Evolutionary conservation across 2,797 vertebrate genomes (phyloP).

Genomic region (Denticeps clupeoides): DNA sequence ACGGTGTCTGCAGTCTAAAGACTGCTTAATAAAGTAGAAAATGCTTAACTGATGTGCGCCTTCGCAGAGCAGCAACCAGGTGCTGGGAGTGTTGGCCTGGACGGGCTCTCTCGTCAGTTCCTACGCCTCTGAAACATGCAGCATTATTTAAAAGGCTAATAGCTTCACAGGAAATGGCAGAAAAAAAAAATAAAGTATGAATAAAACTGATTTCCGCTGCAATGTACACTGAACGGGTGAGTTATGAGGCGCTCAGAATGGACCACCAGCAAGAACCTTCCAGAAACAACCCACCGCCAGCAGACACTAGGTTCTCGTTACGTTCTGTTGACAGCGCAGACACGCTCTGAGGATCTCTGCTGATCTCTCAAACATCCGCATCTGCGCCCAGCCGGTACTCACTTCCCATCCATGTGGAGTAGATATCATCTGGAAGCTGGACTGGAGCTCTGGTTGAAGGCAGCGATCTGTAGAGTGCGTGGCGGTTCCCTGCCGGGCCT

Average conservation of each 20-base stretch:
- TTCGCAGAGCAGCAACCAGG: conserved; percentile 30
- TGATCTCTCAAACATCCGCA: conserved; percentile 14
- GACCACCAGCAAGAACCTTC: conserved; percentile 18
- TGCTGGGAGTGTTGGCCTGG: conserved; percentile 28
- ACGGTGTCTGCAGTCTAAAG: conserved; percentile 35
- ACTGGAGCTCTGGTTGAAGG: neutral
- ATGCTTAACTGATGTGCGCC: conserved; percentile 38
- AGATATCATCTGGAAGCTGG: neutral
- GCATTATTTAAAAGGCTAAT: conserved; percentile 37
- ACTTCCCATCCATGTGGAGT: conserved; percentile 14
- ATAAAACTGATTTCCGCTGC: conserved; percentile 3
- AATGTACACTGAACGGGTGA: conserved; percentile 15
- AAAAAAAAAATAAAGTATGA: conserved; percentile 20
- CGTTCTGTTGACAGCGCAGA: neutral
- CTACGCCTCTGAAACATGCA: conserved; percentile 28
- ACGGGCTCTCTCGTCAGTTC: conserved; percentile 23
- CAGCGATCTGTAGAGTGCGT: neutral
- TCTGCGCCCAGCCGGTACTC: conserved; percentile 12
- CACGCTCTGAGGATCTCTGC: conserved; percentile 9
- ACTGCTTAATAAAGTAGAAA: conserved; percentile 37
- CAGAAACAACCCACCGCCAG: conserved; percentile 18
- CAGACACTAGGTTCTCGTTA: too few species aligned
- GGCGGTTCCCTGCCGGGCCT: conserved; percentile 23
- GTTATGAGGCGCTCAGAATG: conserved; percentile 20
- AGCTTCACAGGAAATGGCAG: conserved; percentile 23